Evolutionary conservation across 2,113 vertebrate genomes (phyloP).

Genomic region (Hiodon tergisus): DNA sequence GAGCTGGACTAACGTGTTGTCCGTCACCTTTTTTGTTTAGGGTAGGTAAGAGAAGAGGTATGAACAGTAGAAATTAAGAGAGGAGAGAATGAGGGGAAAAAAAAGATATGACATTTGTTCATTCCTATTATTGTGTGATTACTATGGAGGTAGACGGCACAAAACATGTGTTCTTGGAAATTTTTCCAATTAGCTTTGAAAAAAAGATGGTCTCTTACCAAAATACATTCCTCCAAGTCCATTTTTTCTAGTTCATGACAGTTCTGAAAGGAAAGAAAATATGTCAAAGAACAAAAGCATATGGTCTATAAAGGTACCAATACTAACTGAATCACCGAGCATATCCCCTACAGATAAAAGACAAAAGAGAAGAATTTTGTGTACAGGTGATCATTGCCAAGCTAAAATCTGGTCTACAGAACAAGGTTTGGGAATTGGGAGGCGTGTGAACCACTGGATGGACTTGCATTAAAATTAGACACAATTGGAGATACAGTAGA

Average conservation of each 20-base stretch:
- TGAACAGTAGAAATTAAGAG: background rate
- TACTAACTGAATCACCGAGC: too few relatives aligned
- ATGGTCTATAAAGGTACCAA: background rate
- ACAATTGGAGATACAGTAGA: too few relatives aligned
- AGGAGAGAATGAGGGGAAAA: slow-evolving; percentile 10
- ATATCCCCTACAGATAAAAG: too few relatives aligned
- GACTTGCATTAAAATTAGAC: too few relatives aligned
- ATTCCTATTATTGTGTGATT: background rate
- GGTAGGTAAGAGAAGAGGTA: slow-evolving; percentile 35
- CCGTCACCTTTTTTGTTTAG: slow-evolving; percentile 67
- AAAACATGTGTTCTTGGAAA: background rate
- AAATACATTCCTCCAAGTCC: slow-evolving; percentile 89
- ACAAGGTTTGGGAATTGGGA: too few relatives aligned
- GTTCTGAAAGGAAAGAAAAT: slow-evolving; percentile 60
- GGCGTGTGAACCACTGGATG: too few relatives aligned
- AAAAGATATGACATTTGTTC: too few relatives aligned
- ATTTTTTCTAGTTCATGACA: slow-evolving; percentile 92
- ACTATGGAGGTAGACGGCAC: background rate
- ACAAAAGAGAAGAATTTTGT: too few relatives aligned
- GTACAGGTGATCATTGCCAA: too few relatives aligned
- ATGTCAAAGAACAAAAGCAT: background rate
- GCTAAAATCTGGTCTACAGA: too few relatives aligned
- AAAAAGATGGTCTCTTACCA: slow-evolving; percentile 64
- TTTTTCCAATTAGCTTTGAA: too few relatives aligned
- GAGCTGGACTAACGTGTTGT: slow-evolving; percentile 83